Evolutionary conservation across 2,888 invertebrate species (phyloP), one percentile per base, ranked within the genome.

Genomic region (Willowsia nigromaculata): DNA sequence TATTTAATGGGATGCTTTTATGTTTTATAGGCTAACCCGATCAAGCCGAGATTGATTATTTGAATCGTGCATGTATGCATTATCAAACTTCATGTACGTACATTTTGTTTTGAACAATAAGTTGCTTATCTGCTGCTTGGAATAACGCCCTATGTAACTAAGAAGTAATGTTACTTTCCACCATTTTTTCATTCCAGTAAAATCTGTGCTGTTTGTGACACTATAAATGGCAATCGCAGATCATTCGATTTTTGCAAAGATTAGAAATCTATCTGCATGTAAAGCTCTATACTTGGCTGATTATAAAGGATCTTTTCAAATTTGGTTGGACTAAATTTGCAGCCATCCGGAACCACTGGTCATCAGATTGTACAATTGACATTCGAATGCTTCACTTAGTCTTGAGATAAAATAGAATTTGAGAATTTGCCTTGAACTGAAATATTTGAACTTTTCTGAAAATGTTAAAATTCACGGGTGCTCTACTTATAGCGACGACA

Each of bases 41-140:
- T 47, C 15, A 56, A 22, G 30, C 59, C 33, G 22, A n/a, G 43
- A 65, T 47, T 85, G 76, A 84, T 71, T 56, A 76, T 40, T 59
- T 76, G 43, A 40, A 84, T 56, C 71, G 74, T 30, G 37, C 4
- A 68, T 59, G n/a, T n/a, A n/a, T n/a, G n/a, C n/a, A n/a, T n/a
- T n/a, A 74, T 18, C n/a, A 33, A 33, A 6, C 2, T 68, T 5
- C 7, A 33, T 37, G 37, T 6, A n/a, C 3, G 15, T 37, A 33
- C 5, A 5, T 37, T 6, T 0, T 3, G 27, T 30, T 30, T n/a
- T 22, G 15, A 9, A 71, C 22, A 71, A 25, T n/a, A n/a, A 47
- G 7, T 5, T 22, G 15, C 40, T 71, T 71, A 71, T 71, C 71
- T 37, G 43, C n/a, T n/a, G n/a, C n/a, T n/a, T n/a, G n/a, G n/a